Base-by-base conservation (phyloP, 2,888 invertebrate species). In the Cerceris rybyensis region DNA sequence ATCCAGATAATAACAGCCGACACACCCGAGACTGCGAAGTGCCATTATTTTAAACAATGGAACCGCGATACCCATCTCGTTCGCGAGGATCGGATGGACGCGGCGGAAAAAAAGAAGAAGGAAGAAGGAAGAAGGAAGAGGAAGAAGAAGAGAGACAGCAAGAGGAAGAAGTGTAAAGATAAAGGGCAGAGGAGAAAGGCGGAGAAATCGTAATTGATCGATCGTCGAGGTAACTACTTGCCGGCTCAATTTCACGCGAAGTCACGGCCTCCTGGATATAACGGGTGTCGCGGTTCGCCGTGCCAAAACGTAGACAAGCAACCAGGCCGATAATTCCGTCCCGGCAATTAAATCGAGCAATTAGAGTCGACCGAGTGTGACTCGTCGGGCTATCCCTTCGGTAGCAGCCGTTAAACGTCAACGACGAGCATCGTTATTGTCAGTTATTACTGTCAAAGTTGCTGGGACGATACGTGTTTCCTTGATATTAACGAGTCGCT, bases 331-430 rank as follows among this genome's bases (percentile, higher is more conserved):
- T 74, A 75, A 82, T 82, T 85, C 67, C 75, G 80, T 78, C 76
- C 72, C 65, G 77, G 74, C 80, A 81, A 85, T 85, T 86, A 86
- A 86, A 85, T 86, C 80, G 65, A 75, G 72, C 78, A 86, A 85
- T 85, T 86, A 81, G 80, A 63, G 42, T 79, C 69, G 57, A 46
- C 58, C 68, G 28, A 28, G 28, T 28, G 66, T 79, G 75, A 77
- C 77, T 78, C 74, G 66, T 17, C 50, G 59, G 68, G 46, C 41
- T 55, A 52, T 70, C 75, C 65, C 59, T 74, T 67, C 65, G 70
- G 39, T 43, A 55, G 63, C 58, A 71, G 86, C 79, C 86, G 76
- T 77, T 75, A 77, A 83, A 85, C 83, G 70, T 83, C 70, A 46
- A 39, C 70, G 70, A n/a, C 28, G 50, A 76, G 65, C 65, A 57